Evolutionary conservation across 2,113 vertebrate genomes (phyloP).

Genomic region (Pachyramphus minor): DNA sequence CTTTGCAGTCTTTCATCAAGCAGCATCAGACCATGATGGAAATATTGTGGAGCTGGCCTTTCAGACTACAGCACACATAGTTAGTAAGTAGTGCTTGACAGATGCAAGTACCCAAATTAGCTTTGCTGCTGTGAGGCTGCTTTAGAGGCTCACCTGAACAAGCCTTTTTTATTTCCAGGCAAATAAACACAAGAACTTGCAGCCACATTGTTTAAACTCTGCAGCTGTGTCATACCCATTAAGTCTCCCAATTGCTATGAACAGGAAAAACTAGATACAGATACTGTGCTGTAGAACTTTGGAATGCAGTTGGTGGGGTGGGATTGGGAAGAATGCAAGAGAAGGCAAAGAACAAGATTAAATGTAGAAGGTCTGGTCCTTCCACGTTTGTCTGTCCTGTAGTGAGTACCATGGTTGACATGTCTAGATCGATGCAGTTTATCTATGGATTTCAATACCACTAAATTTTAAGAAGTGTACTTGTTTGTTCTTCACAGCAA

Average conservation of each 20-base stretch:
- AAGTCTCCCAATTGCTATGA: neutral
- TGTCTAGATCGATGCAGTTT: neutral
- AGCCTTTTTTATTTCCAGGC: neutral
- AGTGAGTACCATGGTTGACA: neutral
- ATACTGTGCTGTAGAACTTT: neutral
- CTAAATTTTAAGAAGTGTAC: neutral
- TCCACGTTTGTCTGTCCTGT: accelerated
- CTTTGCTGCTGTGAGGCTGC: neutral
- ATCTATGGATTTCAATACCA: neutral
- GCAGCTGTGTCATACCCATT: neutral
- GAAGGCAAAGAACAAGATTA: neutral
- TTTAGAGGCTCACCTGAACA: neutral
- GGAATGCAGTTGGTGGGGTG: neutral
- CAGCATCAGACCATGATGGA: slow-evolving; percentile 90
- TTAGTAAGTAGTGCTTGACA: slow-evolving; percentile 81
- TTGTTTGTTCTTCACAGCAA: slow-evolving; percentile 74
- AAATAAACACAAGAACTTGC: neutral
- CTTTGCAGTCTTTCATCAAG: slow-evolving; percentile 97
- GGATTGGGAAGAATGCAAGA: neutral
- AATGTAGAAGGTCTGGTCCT: neutral
- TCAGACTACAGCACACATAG: slow-evolving; percentile 93
- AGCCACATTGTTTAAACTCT: neutral
- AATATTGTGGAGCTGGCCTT: slow-evolving; percentile 96
- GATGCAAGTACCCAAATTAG: neutral
- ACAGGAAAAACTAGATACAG: neutral